A percentile compares a stretch with the other conserved stretches of the same genome.
These are phyloP conservation scores for Ypsolopha sequella DNA, from an alignment of 2,888 invertebrate species.

Conservation along the genomic window DNA sequence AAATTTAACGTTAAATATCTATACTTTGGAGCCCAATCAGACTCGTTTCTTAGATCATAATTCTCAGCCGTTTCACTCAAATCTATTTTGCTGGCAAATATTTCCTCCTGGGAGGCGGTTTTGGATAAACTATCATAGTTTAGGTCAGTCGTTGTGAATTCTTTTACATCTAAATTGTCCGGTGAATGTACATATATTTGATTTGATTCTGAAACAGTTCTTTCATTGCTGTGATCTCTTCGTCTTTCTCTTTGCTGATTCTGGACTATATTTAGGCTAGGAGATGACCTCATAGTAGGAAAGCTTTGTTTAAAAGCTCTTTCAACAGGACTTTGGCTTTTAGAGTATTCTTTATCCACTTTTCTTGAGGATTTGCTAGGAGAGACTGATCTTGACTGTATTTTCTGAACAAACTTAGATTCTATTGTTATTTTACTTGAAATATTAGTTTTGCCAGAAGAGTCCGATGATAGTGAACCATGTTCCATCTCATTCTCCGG, in stretches of 20 bases:
- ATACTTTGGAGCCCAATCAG: conserved; percentile 46
- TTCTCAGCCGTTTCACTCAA: conserved; percentile 61
- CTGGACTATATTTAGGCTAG: conserved; percentile 38
- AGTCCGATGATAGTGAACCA: conserved; percentile 51
- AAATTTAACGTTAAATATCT: conserved; percentile 62
- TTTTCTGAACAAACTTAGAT: conserved; percentile 34
- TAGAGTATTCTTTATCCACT: conserved; percentile 52
- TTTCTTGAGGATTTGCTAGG: conserved; percentile 41
- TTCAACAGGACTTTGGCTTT: conserved; percentile 60
- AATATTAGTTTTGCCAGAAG: conserved; percentile 44
- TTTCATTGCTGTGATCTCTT: conserved; percentile 26
- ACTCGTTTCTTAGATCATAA: conserved; percentile 52
- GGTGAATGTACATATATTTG: conserved; percentile 60
- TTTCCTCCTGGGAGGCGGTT: conserved; percentile 37
- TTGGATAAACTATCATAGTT: conserved; percentile 39
- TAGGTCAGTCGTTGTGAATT: conserved; percentile 29
- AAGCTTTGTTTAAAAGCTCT: conserved; percentile 50
- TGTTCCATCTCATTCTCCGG: conserved; percentile 55
- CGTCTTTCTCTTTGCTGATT: conserved; percentile 25
- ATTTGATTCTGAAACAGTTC: conserved; percentile 12
- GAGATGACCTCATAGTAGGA: conserved; percentile 35
- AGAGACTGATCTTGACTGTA: conserved; percentile 52
- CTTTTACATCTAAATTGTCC: conserved; percentile 46
- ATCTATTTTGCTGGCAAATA: conserved; percentile 45
- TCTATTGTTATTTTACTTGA: conserved; percentile 46